These are phyloP conservation scores for Agrotis clavis DNA, from an alignment of 2,888 invertebrate genomes.

Conservation along the genomic window DNA sequence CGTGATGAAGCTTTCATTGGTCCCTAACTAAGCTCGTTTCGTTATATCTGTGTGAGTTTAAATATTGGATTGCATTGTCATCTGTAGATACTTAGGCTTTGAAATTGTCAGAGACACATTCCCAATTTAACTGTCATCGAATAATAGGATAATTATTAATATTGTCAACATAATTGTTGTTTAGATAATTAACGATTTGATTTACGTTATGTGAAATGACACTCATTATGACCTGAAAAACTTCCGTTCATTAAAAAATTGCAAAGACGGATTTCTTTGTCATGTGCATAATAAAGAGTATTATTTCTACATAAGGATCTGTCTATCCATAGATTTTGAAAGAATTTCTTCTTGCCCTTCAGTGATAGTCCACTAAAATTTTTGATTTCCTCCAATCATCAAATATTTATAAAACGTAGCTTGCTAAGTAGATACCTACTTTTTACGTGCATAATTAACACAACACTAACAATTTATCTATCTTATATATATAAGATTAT, in stretches of 20 bases:
- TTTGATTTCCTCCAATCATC: background rate
- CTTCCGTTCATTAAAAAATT: background rate
- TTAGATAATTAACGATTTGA: constrained; percentile 4
- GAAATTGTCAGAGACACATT: constrained; percentile 9
- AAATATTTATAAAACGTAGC: background rate
- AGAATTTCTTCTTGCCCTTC: background rate
- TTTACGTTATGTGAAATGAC: background rate
- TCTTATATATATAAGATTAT: too few species aligned
- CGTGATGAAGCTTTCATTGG: constrained; percentile 68
- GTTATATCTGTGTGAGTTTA: constrained; percentile 39
- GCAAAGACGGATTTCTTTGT: too few species aligned
- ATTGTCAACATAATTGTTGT: background rate
- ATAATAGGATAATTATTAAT: constrained; percentile 10
- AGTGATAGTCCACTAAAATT: too few species aligned
- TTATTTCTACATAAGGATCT: background rate
- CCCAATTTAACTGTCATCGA: background rate
- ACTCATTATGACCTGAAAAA: background rate
- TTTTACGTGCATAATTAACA: background rate
- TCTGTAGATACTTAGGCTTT: constrained; percentile 15
- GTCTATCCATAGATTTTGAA: too few species aligned
- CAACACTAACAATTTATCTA: constrained; percentile 10
- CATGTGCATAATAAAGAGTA: too few species aligned
- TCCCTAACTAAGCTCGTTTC: constrained; percentile 60
- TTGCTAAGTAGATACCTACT: background rate
- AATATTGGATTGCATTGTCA: constrained; percentile 27